A percentile compares a stretch with the other conserved stretches of the same genome.
Evolutionary conservation across 2,888 invertebrate species (phyloP).

Genomic region (Andrena fulva): DNA sequence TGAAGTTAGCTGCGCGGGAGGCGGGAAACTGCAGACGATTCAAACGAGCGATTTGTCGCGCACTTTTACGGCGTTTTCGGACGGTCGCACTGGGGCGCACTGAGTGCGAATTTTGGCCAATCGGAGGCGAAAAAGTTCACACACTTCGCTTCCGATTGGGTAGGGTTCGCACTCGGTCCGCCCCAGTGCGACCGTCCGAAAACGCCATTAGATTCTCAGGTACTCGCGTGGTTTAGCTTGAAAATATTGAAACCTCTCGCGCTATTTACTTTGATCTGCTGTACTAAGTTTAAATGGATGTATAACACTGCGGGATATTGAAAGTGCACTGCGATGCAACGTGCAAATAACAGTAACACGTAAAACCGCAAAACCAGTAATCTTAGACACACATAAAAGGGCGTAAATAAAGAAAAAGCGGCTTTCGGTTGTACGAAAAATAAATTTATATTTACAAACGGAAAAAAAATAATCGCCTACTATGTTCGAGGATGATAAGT

Average conservation of each 20-base stretch:
- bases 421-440: constrained; percentile 67
- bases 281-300: background rate
- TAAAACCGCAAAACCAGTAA: constrained; percentile 14
- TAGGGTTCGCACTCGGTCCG: no score
- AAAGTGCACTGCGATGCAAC: constrained; percentile 46
- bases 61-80: no score
- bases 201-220: no score
- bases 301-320: constrained; percentile 3
- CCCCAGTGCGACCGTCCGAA: no score
- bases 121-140: no score
- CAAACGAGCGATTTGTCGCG: background rate
- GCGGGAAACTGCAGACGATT: background rate
- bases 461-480: constrained; percentile 27
- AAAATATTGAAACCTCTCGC: background rate
- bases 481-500: constrained; percentile 13
- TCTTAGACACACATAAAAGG: constrained; percentile 41
- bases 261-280: constrained; percentile 43
- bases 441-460: constrained; percentile 74
- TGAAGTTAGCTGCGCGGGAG: background rate
- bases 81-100: no score
- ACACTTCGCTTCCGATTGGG: no score
- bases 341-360: constrained; percentile 49
- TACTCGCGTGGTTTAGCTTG: background rate
- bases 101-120: no score
- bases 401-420: constrained; percentile 64